A percentile compares a stretch with the other conserved stretches of the same genome.
These are phyloP conservation scores for Ariolimax columbianus DNA, from an alignment of 2,888 invertebrate species.

Conservation along the genomic window DNA sequence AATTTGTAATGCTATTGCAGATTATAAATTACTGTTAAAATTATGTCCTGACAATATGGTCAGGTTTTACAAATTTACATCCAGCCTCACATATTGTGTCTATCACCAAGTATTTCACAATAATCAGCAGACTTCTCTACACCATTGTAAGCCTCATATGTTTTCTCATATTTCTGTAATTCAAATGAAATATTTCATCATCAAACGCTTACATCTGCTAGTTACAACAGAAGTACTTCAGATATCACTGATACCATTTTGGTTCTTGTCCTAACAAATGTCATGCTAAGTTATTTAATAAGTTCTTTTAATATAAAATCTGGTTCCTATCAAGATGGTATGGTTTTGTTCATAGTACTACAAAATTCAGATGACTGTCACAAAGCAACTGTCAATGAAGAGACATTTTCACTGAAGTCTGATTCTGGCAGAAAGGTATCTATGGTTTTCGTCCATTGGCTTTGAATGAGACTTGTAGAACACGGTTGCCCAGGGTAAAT, in stretches of 20 bases:
- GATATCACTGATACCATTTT: neutral
- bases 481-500: constrained; percentile 95
- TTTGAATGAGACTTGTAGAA: constrained; percentile 98
- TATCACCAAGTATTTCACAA: constrained; percentile 40
- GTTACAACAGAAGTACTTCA: neutral
- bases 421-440: neutral
- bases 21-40: constrained; percentile 45
- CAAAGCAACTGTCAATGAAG: constrained; percentile 16
- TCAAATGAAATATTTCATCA: constrained; percentile 14
- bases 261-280: neutral
- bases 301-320: neutral
- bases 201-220: neutral
- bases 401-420: constrained; percentile 1
- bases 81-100: constrained; percentile 21
- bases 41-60: constrained; percentile 36
- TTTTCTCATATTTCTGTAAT: neutral
- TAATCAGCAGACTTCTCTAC: constrained; percentile 25
- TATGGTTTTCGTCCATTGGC: constrained; percentile 83
- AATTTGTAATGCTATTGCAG: neutral
- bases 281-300: neutral
- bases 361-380: neutral
- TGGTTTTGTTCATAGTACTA: constrained; percentile 4
- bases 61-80: constrained; percentile 43
- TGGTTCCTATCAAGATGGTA: constrained; percentile 19
- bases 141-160: constrained; percentile 15